Conservation (phyloP, 2,797 vertebrate species). For the Psittacula echo region DNA sequence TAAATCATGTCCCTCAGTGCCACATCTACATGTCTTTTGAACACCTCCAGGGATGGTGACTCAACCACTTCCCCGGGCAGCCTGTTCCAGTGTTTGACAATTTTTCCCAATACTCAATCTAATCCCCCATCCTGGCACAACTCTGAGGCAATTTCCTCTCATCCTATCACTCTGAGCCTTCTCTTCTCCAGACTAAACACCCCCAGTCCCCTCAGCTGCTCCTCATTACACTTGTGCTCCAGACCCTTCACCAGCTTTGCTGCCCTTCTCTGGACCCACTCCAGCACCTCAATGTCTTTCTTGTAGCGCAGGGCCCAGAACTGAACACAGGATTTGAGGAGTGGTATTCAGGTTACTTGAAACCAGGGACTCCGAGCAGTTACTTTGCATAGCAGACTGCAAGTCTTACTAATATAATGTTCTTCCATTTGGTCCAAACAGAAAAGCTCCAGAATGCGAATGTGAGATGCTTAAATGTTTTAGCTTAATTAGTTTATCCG, state of each 20-base stretch:
- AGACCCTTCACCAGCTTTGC: background rate
- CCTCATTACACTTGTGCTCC: background rate
- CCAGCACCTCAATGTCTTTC: background rate
- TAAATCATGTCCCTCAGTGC: background rate
- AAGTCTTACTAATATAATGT: background rate
- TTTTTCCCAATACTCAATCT: background rate
- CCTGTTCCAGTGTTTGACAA: background rate
- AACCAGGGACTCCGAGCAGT: background rate
- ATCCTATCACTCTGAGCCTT: background rate
- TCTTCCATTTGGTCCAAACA: background rate
- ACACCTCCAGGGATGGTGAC: background rate
- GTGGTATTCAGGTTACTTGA: background rate
- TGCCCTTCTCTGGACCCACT: background rate
- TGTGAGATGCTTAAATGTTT: background rate
- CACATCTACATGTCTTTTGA: background rate
- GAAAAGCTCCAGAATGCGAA: background rate
- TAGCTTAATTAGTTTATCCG: background rate
- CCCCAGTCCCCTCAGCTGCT: background rate
- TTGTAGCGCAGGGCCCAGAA: background rate
- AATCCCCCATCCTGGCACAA: background rate
- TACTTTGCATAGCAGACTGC: background rate
- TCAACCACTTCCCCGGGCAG: background rate
- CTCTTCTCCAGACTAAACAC: background rate
- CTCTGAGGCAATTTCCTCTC: background rate
- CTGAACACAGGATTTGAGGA: background rate